phyloP scores from a whole-genome alignment of 1,140 invertebrate species.

The Tetragnatha versicolor region DNA sequence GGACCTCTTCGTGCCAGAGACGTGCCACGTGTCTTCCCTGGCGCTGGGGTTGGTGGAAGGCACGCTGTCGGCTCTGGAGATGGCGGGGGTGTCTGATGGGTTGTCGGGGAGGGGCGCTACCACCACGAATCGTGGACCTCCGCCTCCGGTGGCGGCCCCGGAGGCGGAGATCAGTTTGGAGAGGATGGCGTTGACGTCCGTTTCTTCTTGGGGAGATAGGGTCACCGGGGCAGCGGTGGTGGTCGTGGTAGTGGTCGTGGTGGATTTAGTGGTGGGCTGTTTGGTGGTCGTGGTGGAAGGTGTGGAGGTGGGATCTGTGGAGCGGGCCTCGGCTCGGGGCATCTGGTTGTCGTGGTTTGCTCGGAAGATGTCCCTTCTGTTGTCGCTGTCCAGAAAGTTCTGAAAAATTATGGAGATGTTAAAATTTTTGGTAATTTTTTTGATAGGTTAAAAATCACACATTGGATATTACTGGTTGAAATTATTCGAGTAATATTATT shows the following conservation, averaged over 20 bases:
- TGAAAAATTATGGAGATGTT: too few species aligned
- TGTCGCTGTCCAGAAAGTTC: constrained; percentile 27
- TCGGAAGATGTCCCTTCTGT: constrained; percentile 29
- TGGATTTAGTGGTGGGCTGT: background rate
- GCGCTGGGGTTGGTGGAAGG: background rate
- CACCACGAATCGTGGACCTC: constrained; percentile 44
- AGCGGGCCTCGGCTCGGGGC: background rate
- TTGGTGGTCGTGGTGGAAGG: background rate
- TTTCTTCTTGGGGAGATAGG: constrained; percentile 16
- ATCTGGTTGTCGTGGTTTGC: constrained; percentile 20
- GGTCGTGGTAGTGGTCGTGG: background rate
- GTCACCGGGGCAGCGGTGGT: constrained; percentile 14
- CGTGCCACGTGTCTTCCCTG: constrained; percentile 6
- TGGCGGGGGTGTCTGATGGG: background rate
- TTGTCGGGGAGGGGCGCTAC: constrained; percentile 46
- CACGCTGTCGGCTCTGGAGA: constrained; percentile 28
- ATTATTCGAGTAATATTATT: too few species aligned
- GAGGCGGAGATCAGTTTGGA: constrained; percentile 53
- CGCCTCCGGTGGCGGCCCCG: constrained; percentile 19
- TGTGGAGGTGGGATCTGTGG: background rate
- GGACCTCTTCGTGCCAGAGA: background rate
- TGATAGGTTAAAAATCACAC: too few species aligned
- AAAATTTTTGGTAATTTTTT: too few species aligned
- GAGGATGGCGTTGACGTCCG: constrained; percentile 38
- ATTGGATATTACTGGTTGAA: too few species aligned